These are phyloP conservation scores for Neogale vison DNA, from an alignment of 2,113 vertebrate genomes.

Conservation along the genomic window DNA sequence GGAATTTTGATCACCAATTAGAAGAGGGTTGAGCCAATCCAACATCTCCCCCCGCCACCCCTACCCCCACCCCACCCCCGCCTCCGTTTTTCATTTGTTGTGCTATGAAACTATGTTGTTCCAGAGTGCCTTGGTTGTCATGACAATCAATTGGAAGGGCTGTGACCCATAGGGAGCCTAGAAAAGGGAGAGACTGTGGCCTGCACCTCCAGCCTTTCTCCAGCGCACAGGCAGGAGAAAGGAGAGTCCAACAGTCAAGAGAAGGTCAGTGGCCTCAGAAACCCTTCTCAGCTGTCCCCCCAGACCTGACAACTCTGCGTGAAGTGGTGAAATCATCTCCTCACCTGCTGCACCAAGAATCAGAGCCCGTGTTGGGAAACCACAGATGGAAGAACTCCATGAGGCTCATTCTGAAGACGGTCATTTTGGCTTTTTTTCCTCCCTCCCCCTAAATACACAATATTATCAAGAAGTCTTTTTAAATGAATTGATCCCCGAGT, in stretches of 20 bases:
- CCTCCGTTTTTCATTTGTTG: neutral
- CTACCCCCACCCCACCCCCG: no score
- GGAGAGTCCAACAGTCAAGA: neutral
- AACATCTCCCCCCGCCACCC: no score
- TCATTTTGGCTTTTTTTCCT: neutral
- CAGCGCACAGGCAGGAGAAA: neutral
- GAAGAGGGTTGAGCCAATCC: neutral
- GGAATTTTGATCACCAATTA: neutral
- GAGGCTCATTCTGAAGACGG: neutral
- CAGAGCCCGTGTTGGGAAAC: neutral
- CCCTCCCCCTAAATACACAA: neutral
- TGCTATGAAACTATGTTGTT: neutral
- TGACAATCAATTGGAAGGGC: neutral
- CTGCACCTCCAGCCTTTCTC: neutral
- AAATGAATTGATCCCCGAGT: neutral
- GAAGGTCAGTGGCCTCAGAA: neutral
- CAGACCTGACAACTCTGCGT: neutral
- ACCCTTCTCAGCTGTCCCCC: neutral
- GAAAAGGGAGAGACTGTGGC: neutral
- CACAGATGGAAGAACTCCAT: neutral
- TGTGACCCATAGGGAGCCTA: neutral
- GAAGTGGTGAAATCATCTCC: neutral
- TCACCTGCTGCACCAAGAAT: neutral
- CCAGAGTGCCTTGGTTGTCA: neutral
- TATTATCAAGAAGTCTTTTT: slow-evolving; percentile 25